Percentiles rank a stretch among this genome's conserved stretches.
phyloP scores from a whole-genome alignment of 2,888 invertebrate species.

The Meghimatium bilineatum region DNA sequence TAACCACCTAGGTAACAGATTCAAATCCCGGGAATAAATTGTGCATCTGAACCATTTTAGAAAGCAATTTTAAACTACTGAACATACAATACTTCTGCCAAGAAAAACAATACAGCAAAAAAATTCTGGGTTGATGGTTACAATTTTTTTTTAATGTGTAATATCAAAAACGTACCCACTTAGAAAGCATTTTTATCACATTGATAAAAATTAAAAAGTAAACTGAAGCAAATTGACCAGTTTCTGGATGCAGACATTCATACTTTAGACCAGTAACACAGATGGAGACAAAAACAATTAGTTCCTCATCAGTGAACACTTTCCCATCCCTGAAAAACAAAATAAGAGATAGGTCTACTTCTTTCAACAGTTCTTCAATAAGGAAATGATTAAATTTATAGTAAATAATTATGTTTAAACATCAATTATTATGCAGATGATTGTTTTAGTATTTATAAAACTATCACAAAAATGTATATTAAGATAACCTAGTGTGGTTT shows the following conservation, averaged over 20 bases:
- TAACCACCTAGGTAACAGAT: too few relatives aligned
- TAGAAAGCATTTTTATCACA: conserved; percentile 23
- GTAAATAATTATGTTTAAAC: not conserved
- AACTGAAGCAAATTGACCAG: conserved; percentile 25
- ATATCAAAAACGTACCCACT: conserved; percentile 41
- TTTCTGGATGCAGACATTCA: conserved; percentile 45
- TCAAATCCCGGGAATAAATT: too few relatives aligned
- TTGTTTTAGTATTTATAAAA: not conserved
- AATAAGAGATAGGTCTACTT: not conserved
- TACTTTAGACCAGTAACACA: conserved; percentile 47
- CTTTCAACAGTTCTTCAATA: not conserved
- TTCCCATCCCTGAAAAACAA: conserved; percentile 52
- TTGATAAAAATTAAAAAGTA: conserved; percentile 41
- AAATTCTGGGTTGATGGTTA: too few relatives aligned
- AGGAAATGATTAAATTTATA: not conserved
- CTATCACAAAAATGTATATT: not conserved
- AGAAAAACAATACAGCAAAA: too few relatives aligned
- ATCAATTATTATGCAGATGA: not conserved
- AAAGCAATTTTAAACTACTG: too few relatives aligned
- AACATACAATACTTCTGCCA: too few relatives aligned
- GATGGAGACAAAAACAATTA: conserved; percentile 52
- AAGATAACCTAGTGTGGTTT: too few relatives aligned
- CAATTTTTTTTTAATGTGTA: too few relatives aligned
- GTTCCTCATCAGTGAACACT: conserved; percentile 51
- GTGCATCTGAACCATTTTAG: too few relatives aligned